These are phyloP conservation scores for Chiroxiphia lanceolata DNA, from an alignment of 2,797 vertebrate genomes.

Conservation along the genomic window DNA sequence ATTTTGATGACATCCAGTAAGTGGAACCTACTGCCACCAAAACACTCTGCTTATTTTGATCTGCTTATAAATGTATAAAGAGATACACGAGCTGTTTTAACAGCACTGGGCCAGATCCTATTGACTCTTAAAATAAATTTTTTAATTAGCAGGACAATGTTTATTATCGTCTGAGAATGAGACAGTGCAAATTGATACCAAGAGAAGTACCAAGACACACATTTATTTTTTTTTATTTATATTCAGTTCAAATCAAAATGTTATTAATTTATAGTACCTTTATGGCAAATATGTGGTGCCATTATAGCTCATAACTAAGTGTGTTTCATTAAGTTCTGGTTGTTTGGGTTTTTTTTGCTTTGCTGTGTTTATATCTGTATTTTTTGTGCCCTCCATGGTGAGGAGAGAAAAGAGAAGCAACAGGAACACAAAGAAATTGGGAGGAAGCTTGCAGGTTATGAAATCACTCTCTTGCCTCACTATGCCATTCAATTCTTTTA, in stretches of 20 bases:
- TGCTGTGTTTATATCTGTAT: neutral
- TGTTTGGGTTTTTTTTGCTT: neutral
- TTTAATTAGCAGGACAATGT: neutral
- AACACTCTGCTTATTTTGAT: neutral
- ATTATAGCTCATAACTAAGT: neutral
- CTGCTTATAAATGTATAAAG: neutral
- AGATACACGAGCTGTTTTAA: neutral
- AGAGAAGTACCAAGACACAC: neutral
- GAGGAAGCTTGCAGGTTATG: neutral
- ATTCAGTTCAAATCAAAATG: neutral
- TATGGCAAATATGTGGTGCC: accelerated
- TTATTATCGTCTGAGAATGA: neutral
- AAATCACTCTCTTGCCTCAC: neutral
- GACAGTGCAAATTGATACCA: neutral
- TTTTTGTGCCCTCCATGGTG: neutral
- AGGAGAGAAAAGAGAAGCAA: neutral
- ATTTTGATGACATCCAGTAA: neutral
- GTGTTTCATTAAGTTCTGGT: neutral
- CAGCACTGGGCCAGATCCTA: neutral
- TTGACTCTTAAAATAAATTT: neutral
- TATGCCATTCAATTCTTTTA: neutral
- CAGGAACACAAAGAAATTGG: neutral
- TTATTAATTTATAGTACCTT: neutral
- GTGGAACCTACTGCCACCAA: neutral
- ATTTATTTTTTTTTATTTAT: neutral